Conservation (phyloP, 2,888 invertebrate genomes). For the Trypoxylon attenuatum region DNA sequence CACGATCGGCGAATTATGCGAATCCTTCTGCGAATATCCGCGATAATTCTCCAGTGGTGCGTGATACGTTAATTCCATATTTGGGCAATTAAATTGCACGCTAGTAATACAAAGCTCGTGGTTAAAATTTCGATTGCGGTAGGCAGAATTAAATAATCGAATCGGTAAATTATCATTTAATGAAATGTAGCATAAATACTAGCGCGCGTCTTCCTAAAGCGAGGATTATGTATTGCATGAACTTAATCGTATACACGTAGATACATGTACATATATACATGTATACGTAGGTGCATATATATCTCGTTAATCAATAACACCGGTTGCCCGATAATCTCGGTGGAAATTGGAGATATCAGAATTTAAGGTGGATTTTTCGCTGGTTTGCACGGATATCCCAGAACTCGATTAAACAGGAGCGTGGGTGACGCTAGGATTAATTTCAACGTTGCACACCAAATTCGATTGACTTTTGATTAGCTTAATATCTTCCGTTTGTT, state of each 20-base stretch:
- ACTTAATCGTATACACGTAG: too few species aligned
- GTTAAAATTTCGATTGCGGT: slow-evolving; percentile 6
- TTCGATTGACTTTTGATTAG: not conserved
- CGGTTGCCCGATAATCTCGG: not conserved
- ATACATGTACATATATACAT: too few species aligned
- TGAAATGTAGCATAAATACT: not conserved
- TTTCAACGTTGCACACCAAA: not conserved
- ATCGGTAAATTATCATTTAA: slow-evolving; percentile 11
- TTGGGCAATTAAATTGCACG: too few species aligned
- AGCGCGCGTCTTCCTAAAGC: not conserved
- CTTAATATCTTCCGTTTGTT: not conserved
- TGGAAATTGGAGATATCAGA: not conserved
- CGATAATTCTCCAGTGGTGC: too few species aligned
- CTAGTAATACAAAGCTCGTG: too few species aligned
- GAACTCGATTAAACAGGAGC: not conserved
- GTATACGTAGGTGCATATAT: too few species aligned
- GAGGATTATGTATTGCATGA: too few species aligned
- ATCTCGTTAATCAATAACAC: not conserved
- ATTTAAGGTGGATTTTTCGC: not conserved
- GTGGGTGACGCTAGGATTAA: not conserved
- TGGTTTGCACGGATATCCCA: not conserved
- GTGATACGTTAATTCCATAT: too few species aligned
- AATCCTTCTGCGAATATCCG: too few species aligned
- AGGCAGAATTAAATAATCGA: slow-evolving; percentile 12
- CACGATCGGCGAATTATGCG: too few species aligned